Percentiles rank a stretch among this genome's conserved stretches.
Conservation (phyloP, 2,888 invertebrate species). For the Neuroscelio doddi region DNA sequence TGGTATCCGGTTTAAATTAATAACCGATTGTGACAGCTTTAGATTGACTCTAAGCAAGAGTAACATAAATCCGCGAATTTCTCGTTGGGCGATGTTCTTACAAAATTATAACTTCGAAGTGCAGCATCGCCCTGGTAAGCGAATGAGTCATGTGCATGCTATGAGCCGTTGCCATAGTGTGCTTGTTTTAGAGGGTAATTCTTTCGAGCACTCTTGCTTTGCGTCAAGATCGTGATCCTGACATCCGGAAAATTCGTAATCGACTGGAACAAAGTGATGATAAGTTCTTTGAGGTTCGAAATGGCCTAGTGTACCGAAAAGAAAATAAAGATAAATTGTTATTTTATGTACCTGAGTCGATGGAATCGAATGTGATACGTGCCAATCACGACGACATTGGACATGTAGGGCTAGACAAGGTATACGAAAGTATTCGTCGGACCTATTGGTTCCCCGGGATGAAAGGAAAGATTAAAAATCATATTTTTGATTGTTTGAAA, state of each 20-base stretch:
- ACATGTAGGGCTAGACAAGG: conserved; percentile 64
- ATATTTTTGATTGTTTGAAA: conserved; percentile 66
- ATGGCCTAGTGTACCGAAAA: conserved; percentile 47
- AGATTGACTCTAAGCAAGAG: conserved; percentile 43
- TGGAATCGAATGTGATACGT: conserved; percentile 37
- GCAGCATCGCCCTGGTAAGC: conserved; percentile 31
- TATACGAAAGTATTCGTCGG: conserved; percentile 54
- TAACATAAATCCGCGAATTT: conserved; percentile 42
- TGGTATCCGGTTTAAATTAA: conserved; percentile 51
- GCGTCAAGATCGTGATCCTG: conserved; percentile 31
- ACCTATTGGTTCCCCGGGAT: conserved; percentile 70
- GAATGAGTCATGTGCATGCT: conserved; percentile 45
- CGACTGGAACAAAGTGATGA: conserved; percentile 36
- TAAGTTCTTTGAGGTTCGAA: conserved; percentile 40
- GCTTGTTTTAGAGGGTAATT: conserved; percentile 30
- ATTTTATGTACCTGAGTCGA: conserved; percentile 35
- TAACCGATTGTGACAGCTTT: conserved; percentile 57
- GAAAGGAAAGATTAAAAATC: conserved; percentile 63
- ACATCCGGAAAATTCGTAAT: conserved; percentile 34
- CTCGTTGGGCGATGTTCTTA: conserved; percentile 43
- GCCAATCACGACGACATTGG: conserved; percentile 66
- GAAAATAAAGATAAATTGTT: conserved; percentile 18
- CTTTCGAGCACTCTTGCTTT: conserved; percentile 42
- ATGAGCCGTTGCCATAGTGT: conserved; percentile 36
- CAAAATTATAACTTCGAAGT: conserved; percentile 43